A percentile compares a stretch with the other conserved stretches of the same genome.
phyloP scores from a whole-genome alignment of 2,888 invertebrate genomes.

The Apamea monoglypha region DNA sequence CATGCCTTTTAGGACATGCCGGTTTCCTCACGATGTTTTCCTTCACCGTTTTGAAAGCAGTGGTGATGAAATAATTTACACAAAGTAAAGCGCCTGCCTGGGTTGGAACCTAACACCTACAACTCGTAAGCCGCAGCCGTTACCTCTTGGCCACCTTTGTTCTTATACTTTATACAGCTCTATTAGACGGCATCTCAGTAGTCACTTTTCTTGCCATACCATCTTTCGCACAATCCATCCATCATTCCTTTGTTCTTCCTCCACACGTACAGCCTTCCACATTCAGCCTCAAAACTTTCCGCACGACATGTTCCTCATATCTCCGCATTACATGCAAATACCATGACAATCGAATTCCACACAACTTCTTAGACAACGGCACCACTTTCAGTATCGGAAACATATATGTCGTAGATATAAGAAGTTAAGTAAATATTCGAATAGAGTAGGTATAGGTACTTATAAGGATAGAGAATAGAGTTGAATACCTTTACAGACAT shows the following conservation, averaged over 20 bases:
- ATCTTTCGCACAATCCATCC: background rate
- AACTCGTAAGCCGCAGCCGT: too few species aligned
- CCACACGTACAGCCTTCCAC: background rate
- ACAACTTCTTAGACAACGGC: background rate
- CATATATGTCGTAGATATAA: background rate
- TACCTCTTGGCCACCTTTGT: too few species aligned
- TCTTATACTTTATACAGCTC: background rate
- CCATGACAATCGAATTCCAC: constrained; percentile 6
- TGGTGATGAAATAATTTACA: too few species aligned
- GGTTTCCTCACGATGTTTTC: too few species aligned
- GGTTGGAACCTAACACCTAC: too few species aligned
- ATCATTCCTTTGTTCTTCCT: background rate
- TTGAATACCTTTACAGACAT: background rate
- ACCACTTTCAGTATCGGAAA: background rate
- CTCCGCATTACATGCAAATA: background rate
- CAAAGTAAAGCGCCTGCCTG: too few species aligned
- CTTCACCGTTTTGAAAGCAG: too few species aligned
- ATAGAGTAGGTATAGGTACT: background rate
- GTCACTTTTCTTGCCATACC: background rate
- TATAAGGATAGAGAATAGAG: background rate
- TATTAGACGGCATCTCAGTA: too few species aligned
- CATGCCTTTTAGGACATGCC: too few species aligned
- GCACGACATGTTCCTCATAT: background rate
- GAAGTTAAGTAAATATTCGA: background rate
- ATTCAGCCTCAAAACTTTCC: background rate